Evolutionary conservation across 2,113 vertebrate genomes (phyloP), one percentile per base, ranked within the genome.

Genomic region (Hyperopisus bebe): DNA sequence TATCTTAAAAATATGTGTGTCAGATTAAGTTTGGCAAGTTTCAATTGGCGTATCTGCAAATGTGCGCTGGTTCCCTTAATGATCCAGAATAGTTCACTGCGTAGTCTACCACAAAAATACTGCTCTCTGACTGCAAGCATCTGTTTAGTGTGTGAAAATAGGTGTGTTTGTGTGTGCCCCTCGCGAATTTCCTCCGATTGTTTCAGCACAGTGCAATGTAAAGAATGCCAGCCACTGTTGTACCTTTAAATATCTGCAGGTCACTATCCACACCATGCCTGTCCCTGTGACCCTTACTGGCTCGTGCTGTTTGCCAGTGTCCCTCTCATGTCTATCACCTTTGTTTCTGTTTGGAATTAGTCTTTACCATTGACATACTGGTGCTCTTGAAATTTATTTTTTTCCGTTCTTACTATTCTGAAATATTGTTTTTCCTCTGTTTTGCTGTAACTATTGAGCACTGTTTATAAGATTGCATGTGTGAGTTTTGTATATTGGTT

Each of bases 151-250:
- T 74, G 35, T 77, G 35, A 84, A 84, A 84, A 70, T 70, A 39
- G 31, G 74, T 42, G 74, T 77, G 74, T 50, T 48, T 51, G 24
- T 21, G 46, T 27, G 46, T 21, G 17, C 9, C 24, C 15, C 4
- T 62, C 19, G 35, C 51, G 58, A 50, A 39, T 55, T 83, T 47
- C 31, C 88, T 53, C 7, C 48, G 44, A 88, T 53, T 90, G 47
- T 91, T 55, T 91, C 89, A 91, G 82, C 70, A 42, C 44, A 62
- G 74, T 42, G 86, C 77, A 88, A 91, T 90, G 89, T 85, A 5
- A 47, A 86, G 58, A 89, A 91, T 91, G 89, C 24, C 89, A 91
- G 90, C 87, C 89, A 46, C 46, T 47, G 8, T 66, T 55, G 58
- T 48, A 15, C 51, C 87, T 86, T 88, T 88, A 88, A 90, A 91